Evolutionary conservation across 2,113 vertebrate genomes (phyloP).

Genomic region (Atherinomorus stipes): DNA sequence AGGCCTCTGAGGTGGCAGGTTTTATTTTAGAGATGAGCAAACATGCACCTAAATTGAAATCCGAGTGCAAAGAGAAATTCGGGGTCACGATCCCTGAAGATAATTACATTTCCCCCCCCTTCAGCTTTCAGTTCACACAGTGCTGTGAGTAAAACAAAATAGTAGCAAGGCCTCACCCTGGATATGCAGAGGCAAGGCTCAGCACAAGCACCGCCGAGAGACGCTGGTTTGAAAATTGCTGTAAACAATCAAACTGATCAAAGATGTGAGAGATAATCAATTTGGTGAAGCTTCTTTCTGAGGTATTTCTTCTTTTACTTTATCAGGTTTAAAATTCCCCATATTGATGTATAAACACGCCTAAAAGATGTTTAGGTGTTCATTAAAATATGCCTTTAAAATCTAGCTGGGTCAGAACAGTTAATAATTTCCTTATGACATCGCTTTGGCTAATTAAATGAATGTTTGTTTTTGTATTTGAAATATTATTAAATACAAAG

Average conservation of each 20-base stretch:
- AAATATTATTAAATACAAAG: too few species aligned
- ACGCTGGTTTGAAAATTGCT: neutral
- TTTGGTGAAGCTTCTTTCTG: neutral
- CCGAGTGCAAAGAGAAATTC: constrained; percentile 22
- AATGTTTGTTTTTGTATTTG: too few species aligned
- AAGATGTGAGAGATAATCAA: neutral
- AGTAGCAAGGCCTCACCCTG: neutral
- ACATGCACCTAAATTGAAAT: constrained; percentile 19
- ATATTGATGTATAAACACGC: neutral
- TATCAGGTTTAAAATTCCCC: neutral
- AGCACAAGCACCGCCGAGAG: neutral
- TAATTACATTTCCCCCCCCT: constrained; percentile 39
- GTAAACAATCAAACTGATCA: neutral
- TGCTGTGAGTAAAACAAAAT: neutral
- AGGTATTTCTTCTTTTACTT: neutral
- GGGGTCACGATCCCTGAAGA: constrained; percentile 45
- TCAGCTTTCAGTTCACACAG: constrained; percentile 2
- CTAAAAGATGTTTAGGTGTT: too few species aligned
- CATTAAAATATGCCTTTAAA: neutral
- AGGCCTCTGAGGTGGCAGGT: neutral
- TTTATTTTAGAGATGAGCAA: constrained; percentile 19
- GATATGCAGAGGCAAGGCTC: neutral
- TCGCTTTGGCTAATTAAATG: too few species aligned
- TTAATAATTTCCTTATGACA: constrained; percentile 3
- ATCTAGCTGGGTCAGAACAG: neutral